phyloP scores from a whole-genome alignment of 2,797 vertebrate genomes.

The Margarornis squamiger region DNA sequence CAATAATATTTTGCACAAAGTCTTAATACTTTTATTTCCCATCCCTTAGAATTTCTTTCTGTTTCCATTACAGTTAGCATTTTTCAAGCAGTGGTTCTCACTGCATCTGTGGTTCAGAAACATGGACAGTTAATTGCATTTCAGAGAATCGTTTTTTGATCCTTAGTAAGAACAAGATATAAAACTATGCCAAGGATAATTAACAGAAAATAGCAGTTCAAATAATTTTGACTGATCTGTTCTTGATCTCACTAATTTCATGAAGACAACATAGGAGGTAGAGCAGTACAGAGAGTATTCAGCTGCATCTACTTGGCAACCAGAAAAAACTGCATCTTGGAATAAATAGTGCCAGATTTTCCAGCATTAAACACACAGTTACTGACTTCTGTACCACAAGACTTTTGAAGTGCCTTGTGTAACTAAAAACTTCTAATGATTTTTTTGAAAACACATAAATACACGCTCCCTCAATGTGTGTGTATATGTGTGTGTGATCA shows the following conservation, averaged over 20 bases:
- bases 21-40: background rate
- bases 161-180: background rate
- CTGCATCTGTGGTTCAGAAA: background rate
- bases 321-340: background rate
- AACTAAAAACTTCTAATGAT: background rate
- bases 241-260: background rate
- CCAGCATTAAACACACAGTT: background rate
- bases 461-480: background rate
- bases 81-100: background rate
- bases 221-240: background rate
- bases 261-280: background rate
- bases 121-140: background rate
- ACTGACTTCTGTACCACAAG: background rate
- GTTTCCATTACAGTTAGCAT: background rate
- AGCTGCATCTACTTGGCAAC: background rate
- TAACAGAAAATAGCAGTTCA: background rate
- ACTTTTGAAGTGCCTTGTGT: background rate
- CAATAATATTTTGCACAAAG: background rate
- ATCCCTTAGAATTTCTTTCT: background rate
- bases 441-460: background rate
- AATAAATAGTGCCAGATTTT: background rate
- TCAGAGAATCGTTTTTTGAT: background rate
- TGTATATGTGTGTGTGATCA: background rate
- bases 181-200: background rate
- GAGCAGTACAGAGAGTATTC: background rate